phyloP scores from a whole-genome alignment of 2,888 invertebrate genomes.

The Ptychoptera contaminata region DNA sequence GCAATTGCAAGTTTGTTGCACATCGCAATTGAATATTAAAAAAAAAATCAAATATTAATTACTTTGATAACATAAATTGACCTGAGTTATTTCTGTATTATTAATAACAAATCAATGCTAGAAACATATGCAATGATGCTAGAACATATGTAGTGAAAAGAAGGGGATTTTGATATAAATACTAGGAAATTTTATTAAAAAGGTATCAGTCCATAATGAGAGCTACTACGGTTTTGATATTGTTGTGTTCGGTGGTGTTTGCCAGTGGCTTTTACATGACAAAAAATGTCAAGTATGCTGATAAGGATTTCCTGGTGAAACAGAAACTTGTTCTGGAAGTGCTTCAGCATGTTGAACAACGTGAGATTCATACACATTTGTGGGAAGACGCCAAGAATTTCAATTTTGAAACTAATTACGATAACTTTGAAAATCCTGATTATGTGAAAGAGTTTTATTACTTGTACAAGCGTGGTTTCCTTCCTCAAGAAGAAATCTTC shows the following conservation, averaged over 20 bases:
- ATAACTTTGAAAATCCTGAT: slow-evolving; percentile 5
- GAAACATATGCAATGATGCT: too few species aligned
- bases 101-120: too few species aligned
- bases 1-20: too few species aligned
- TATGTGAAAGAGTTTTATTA: slow-evolving; percentile 7
- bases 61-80: too few species aligned
- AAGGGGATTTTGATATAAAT: too few species aligned
- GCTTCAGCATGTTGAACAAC: slow-evolving; percentile 9
- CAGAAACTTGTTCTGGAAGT: slow-evolving; percentile 10
- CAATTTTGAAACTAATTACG: slow-evolving; percentile 4
- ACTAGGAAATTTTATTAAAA: too few species aligned
- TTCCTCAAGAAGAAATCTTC: slow-evolving; percentile 40
- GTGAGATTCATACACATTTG: slow-evolving; percentile 8
- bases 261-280: slow-evolving; percentile 13
- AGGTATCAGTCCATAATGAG: slow-evolving; percentile 18
- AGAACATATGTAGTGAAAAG: too few species aligned
- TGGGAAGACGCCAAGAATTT: slow-evolving; percentile 6
- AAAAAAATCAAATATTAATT: too few species aligned
- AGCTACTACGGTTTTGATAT: slow-evolving; percentile 19
- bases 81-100: too few species aligned
- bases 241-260: slow-evolving; percentile 18
- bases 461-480: slow-evolving; percentile 23
- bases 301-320: slow-evolving; percentile 7
- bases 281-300: slow-evolving; percentile 17
- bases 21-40: too few species aligned